Evolutionary conservation across 2,888 invertebrate species (phyloP).

Genomic region (Lepidocyrtinus sp.): DNA sequence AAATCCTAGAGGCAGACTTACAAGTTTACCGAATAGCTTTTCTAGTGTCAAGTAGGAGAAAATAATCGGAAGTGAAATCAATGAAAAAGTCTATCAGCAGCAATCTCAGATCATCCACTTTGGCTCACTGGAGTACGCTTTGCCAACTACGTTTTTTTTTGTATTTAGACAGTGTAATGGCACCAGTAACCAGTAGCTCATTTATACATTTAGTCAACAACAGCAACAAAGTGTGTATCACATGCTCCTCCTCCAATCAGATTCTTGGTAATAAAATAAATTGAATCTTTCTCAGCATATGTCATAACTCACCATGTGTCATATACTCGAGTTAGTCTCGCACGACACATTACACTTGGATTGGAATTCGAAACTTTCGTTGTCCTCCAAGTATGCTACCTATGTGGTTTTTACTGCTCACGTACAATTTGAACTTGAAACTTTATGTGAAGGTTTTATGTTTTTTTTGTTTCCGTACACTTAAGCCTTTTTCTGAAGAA

Average conservation of each 20-base stretch:
- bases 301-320: conserved; percentile 64
- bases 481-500: not conserved
- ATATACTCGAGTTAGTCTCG: conserved; percentile 30
- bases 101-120: conserved; percentile 15
- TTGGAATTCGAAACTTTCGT: conserved; percentile 20
- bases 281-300: conserved; percentile 64
- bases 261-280: conserved; percentile 62
- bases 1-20: no score
- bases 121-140: no score
- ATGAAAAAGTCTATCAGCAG: conserved; percentile 17
- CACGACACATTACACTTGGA: conserved; percentile 33
- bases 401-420: conserved; percentile 21
- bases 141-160: no score
- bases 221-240: conserved; percentile 3
- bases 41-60: not conserved
- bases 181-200: not conserved
- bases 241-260: conserved; percentile 35
- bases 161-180: no score
- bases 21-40: no score
- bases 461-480: not conserved
- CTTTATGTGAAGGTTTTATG: not conserved
- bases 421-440: conserved; percentile 25
- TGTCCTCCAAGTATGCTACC: not conserved
- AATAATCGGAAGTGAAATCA: conserved; percentile 19
- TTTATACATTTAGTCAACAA: conserved; percentile 24